Evolutionary conservation across 2,113 vertebrate genomes (phyloP).

Genomic region (Tetrao urogallus): DNA sequence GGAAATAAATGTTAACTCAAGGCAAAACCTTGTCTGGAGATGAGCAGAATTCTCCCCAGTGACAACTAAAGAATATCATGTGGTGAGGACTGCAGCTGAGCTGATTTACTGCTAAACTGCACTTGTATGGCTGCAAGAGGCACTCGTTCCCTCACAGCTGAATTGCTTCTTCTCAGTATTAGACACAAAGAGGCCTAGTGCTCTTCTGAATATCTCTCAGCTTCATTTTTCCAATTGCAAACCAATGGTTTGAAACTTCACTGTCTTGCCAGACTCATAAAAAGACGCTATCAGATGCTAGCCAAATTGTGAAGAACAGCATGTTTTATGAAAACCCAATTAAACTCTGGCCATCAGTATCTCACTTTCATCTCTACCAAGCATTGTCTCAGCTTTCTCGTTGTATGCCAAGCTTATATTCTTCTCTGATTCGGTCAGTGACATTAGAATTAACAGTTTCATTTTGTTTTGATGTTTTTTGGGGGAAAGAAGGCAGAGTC

Average conservation of each 20-base stretch:
- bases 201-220: slow-evolving; percentile 1
- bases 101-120: slow-evolving; percentile 55
- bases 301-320: slow-evolving; percentile 61
- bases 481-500: not conserved
- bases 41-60: slow-evolving; percentile 39
- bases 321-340: slow-evolving; percentile 65
- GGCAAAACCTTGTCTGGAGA: slow-evolving; percentile 54
- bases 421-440: slow-evolving; percentile 3
- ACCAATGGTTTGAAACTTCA: slow-evolving; percentile 36
- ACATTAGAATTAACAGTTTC: slow-evolving; percentile 34
- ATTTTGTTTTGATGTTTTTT: not conserved
- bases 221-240: slow-evolving; percentile 53
- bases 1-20: slow-evolving; percentile 51
- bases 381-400: slow-evolving; percentile 24
- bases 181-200: not conserved
- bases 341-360: slow-evolving; percentile 30
- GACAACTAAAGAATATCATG: slow-evolving; percentile 31
- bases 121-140: slow-evolving; percentile 13
- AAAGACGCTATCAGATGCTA: not conserved
- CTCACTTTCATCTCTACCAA: slow-evolving; percentile 56
- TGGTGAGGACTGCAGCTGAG: slow-evolving; percentile 43
- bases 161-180: not conserved
- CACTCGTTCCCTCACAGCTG: not conserved
- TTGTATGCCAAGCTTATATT: slow-evolving; percentile 22
- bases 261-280: slow-evolving; percentile 66